Evolutionary conservation across 2,113 vertebrate species (phyloP).

Genomic region (Pristiophorus japonicus): DNA sequence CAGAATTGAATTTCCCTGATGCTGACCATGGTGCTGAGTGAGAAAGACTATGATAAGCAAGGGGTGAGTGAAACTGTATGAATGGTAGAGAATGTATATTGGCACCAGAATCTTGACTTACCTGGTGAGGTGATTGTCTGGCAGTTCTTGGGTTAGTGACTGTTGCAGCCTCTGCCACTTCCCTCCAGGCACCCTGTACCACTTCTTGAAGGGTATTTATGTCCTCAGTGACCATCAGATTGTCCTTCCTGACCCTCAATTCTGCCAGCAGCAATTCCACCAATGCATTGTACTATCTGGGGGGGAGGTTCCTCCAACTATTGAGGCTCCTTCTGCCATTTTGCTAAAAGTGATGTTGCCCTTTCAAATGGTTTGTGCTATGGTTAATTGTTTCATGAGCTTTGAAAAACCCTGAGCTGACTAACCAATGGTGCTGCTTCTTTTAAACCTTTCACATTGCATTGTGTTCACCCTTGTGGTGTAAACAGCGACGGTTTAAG

Average conservation of each 20-base stretch:
- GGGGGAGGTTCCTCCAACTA: not conserved
- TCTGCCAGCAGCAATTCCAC: too few species aligned
- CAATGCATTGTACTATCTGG: not conserved
- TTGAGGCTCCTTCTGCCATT: not conserved
- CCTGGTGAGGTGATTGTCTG: too few species aligned
- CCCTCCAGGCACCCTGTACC: too few species aligned
- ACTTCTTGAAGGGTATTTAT: too few species aligned
- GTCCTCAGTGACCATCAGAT: too few species aligned
- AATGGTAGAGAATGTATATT: too few species aligned
- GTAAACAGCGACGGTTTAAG: conserved; percentile 16
- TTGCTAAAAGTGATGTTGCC: not conserved
- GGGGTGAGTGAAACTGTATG: not conserved
- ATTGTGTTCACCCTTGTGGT: not conserved
- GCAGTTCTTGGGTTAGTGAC: too few species aligned
- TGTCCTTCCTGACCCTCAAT: too few species aligned
- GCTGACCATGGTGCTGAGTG: too few species aligned
- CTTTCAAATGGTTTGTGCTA: not conserved
- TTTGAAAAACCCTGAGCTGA: not conserved
- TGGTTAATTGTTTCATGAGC: not conserved
- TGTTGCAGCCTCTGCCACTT: too few species aligned
- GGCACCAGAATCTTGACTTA: too few species aligned
- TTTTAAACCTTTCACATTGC: not conserved
- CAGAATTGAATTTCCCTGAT: not conserved
- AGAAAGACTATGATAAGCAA: not conserved
- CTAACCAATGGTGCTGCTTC: not conserved